phyloP scores from a whole-genome alignment of 2,888 invertebrate species.

The Hypsopygia costalis region DNA sequence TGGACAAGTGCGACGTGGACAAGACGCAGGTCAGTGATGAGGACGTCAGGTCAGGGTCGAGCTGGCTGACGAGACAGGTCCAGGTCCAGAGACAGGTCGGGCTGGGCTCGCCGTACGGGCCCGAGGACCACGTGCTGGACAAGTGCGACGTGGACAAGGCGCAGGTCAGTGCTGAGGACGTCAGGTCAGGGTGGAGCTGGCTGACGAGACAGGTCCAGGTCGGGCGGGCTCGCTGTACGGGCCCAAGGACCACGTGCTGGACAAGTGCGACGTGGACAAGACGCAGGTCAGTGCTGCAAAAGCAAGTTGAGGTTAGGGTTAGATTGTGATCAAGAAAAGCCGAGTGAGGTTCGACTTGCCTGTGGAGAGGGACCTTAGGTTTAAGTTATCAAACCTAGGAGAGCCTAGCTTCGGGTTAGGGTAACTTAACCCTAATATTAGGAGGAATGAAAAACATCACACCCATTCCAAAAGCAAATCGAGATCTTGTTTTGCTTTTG shows the following conservation, averaged over 20 bases:
- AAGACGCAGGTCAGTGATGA: constrained; percentile 52
- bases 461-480: too few relatives aligned
- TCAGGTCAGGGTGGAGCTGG: constrained; percentile 90
- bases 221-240: constrained; percentile 94
- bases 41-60: constrained; percentile 92
- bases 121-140: constrained; percentile 88
- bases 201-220: constrained; percentile 92
- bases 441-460: too few relatives aligned
- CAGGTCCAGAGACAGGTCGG: constrained; percentile 95
- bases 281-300: too few relatives aligned
- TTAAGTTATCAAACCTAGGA: too few relatives aligned
- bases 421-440: too few relatives aligned
- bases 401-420: too few relatives aligned
- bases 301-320: constrained; percentile 92
- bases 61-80: constrained; percentile 89
- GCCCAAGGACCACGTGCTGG: constrained; percentile 88
- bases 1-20: constrained; percentile 90
- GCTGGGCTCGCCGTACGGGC: constrained; percentile 93
- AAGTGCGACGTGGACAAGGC: constrained; percentile 87
- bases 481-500: too few relatives aligned
- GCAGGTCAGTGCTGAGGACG: too few relatives aligned
- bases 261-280: constrained; percentile 88
- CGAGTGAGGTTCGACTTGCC: too few relatives aligned
- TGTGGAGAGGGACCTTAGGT: too few relatives aligned
- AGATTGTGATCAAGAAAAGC: too few relatives aligned